Evolutionary conservation across 2,888 invertebrate genomes (phyloP), one percentile per base, ranked within the genome.

Genomic region (Dynastes tityus): DNA sequence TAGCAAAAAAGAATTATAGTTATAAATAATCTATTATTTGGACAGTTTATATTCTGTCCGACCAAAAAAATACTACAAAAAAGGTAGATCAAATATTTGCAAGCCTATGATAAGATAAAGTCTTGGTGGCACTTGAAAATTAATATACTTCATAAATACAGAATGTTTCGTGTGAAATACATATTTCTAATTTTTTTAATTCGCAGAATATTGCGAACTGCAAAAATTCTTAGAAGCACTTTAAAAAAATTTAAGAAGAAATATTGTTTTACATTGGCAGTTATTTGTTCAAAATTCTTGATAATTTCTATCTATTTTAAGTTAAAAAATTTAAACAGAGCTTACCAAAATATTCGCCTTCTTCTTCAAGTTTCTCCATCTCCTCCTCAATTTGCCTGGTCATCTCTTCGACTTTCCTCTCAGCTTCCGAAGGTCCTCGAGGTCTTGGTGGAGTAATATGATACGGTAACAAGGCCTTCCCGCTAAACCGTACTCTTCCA

Each of bases 291-390:
- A 22, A 22, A 22, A 22, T 22, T 22, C 22, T 22, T 22, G 22
- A 22, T 22, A 37, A 37, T 37, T 37, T 37, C 32, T 37, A 37
- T 37, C 5, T 37, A 5, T 37, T 37, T 37, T 1, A 53, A 53
- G 16, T 16, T 0, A 53, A 9, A 53, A 53, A 53, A 53, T 53
- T 53, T 2, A 53, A 74, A 13, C 27, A 40, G 32, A 3, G 84
- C 91, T 91, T 90, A 97, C 98, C 98, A 91, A 98, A 98, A 89
- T 97, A 98, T 90, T 98, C 98, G 83, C 97, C 98, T 88, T 97
- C 96, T 84, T 97, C 97, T 89, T 97, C 97, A 85, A 96, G 95
- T 84, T 96, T 95, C 88, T 98, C 98, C 94, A 98, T 96, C 90
- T 98, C 97, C 87, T 97, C 97, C 88, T 98, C 98, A 81, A 98